These are phyloP conservation scores for Gorsachius magnificus DNA, from an alignment of 2,797 vertebrate genomes.

Conservation along the genomic window DNA sequence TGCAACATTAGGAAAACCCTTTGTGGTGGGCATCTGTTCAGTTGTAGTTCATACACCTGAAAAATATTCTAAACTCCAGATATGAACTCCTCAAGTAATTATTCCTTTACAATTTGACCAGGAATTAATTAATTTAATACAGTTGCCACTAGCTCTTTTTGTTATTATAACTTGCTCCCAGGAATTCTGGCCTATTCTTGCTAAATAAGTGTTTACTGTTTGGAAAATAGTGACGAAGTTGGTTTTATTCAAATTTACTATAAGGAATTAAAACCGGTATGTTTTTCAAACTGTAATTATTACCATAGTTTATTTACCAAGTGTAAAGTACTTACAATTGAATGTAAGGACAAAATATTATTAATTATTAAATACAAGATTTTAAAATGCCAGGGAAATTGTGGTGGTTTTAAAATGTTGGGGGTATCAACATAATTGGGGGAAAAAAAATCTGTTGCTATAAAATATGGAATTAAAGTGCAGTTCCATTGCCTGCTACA, in stretches of 20 bases:
- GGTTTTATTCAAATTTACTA: neutral
- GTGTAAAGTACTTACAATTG: neutral
- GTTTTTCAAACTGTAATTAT: neutral
- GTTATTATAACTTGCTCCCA: neutral
- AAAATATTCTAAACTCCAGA: constrained; percentile 37
- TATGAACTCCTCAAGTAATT: constrained; percentile 52
- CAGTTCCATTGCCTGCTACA: neutral
- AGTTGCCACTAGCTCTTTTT: neutral
- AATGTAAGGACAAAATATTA: neutral
- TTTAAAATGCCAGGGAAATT: neutral
- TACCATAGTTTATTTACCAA: neutral
- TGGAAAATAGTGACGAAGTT: neutral
- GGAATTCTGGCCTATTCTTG: neutral
- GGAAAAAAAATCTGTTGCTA: neutral
- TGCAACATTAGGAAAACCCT: constrained; percentile 58
- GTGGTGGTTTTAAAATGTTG: neutral
- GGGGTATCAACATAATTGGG: neutral
- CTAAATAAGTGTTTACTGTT: neutral
- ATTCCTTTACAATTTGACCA: constrained; percentile 24
- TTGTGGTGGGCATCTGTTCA: constrained; percentile 62
- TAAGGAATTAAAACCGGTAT: neutral
- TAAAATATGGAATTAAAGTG: neutral
- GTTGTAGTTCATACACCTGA: constrained; percentile 47
- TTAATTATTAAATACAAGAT: neutral
- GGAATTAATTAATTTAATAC: constrained; percentile 39